Conservation (phyloP, 2,888 invertebrate genomes). For the Archaeoteleia sp. region DNA sequence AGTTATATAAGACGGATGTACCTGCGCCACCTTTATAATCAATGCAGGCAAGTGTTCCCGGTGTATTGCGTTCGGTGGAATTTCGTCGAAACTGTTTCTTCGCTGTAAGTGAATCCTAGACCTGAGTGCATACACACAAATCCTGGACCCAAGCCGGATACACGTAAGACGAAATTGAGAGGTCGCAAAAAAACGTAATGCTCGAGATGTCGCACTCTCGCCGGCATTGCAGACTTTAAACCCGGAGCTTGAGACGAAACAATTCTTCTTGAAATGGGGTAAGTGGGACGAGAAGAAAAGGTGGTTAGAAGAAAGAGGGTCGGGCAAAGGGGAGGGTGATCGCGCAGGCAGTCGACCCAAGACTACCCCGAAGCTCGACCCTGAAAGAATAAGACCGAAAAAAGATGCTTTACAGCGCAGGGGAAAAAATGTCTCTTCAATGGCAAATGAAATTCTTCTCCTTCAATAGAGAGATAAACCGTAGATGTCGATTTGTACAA, state of each 20-base stretch:
- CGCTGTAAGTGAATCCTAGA: slow-evolving; percentile 32
- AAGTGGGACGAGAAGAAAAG: slow-evolving; percentile 49
- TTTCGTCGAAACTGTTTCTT: slow-evolving; percentile 41
- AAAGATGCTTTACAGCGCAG: slow-evolving; percentile 26
- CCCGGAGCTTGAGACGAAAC: slow-evolving; percentile 36
- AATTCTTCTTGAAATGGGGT: slow-evolving; percentile 45
- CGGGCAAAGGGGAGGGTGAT: slow-evolving; percentile 21
- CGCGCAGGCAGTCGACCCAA: slow-evolving; percentile 35
- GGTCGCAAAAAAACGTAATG: slow-evolving; percentile 37
- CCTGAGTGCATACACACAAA: slow-evolving; percentile 34
- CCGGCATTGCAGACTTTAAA: slow-evolving; percentile 36
- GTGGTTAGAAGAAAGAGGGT: slow-evolving; percentile 43
- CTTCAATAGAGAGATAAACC: slow-evolving; percentile 14
- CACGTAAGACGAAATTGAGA: slow-evolving; percentile 38
- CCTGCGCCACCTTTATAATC: no score
- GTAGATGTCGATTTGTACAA: no score
- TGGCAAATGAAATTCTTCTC: slow-evolving; percentile 30
- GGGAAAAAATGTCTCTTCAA: slow-evolving; percentile 12
- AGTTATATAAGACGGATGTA: no score
- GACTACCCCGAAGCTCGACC: slow-evolving; percentile 32
- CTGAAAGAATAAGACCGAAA: slow-evolving; percentile 30
- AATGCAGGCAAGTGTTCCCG: slow-evolving; percentile 21
- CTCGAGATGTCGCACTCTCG: slow-evolving; percentile 36
- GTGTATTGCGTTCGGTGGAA: slow-evolving; percentile 24
- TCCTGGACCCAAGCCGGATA: slow-evolving; percentile 15